These are phyloP conservation scores for Carassius carassius DNA, from an alignment of 2,113 vertebrate genomes.

Conservation along the genomic window DNA sequence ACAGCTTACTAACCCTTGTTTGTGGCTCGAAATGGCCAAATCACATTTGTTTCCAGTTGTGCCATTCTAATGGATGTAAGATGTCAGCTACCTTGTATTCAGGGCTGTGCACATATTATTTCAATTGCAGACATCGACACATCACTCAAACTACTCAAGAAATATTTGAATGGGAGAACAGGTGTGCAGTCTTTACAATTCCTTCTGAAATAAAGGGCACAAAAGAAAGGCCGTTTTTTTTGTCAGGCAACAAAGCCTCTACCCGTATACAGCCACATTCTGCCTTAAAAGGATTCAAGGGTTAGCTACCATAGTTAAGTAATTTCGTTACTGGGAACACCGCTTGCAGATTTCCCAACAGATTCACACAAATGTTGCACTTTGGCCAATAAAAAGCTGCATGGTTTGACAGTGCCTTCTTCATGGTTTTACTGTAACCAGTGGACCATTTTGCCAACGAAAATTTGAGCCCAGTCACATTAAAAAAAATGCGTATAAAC, in stretches of 20 bases:
- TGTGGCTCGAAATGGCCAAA: slow-evolving; percentile 83
- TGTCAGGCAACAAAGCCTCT: slow-evolving; percentile 66
- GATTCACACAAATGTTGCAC: neutral
- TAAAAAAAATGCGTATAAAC: too few relatives aligned
- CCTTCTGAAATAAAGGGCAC: slow-evolving; percentile 69
- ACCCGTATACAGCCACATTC: slow-evolving; percentile 76
- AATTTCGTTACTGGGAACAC: too few relatives aligned
- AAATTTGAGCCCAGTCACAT: neutral
- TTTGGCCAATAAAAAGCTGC: neutral
- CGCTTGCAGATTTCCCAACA: neutral
- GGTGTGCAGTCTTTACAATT: slow-evolving; percentile 61
- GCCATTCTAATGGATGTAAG: slow-evolving; percentile 53
- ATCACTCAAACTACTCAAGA: slow-evolving; percentile 74
- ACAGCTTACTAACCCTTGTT: slow-evolving; percentile 72
- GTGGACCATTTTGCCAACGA: neutral
- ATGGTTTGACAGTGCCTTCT: neutral
- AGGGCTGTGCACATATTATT: slow-evolving; percentile 48
- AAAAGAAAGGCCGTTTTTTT: slow-evolving; percentile 71
- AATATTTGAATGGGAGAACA: slow-evolving; percentile 73
- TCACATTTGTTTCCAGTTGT: slow-evolving; percentile 68
- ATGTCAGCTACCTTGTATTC: slow-evolving; percentile 13
- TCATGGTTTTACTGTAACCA: neutral
- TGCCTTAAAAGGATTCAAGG: slow-evolving; percentile 63
- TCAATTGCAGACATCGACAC: slow-evolving; percentile 67
- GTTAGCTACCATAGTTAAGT: neutral